phyloP scores from a whole-genome alignment of 2,797 vertebrate species.

The Pseudocheirus occidentalis region DNA sequence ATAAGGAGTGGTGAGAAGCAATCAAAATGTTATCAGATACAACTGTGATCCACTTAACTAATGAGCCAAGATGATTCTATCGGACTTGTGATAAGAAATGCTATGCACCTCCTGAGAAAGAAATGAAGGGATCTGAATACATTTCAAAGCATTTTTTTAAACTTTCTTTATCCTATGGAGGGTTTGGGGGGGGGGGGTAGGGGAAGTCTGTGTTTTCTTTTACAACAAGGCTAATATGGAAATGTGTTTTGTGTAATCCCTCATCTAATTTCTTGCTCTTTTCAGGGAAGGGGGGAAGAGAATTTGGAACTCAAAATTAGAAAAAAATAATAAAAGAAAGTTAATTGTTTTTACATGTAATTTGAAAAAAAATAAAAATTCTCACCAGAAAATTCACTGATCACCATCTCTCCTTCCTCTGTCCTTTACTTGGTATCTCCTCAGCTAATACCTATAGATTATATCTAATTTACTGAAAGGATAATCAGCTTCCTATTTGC shows the following conservation, averaged over 20 bases:
- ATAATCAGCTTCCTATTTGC: not conserved
- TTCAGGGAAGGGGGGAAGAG: not conserved
- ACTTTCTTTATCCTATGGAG: not conserved
- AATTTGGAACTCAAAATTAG: not conserved
- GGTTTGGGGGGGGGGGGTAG: too few species aligned
- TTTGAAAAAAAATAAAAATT: not conserved
- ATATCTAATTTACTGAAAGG: not conserved
- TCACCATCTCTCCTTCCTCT: not conserved
- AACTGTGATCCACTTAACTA: not conserved
- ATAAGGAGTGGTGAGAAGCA: not conserved
- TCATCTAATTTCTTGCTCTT: not conserved
- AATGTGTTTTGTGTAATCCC: not conserved
- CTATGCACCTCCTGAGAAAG: not conserved
- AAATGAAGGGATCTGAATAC: not conserved
- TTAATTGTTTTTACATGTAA: not conserved
- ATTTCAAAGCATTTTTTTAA: not conserved
- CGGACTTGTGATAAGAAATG: not conserved
- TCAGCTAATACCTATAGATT: not conserved
- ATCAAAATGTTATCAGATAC: not conserved
- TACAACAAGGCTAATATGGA: not conserved
- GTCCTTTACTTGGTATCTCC: not conserved
- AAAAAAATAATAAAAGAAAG: not conserved
- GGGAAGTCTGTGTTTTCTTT: not conserved
- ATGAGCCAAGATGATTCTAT: not conserved
- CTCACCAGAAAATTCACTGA: not conserved